Evolutionary conservation across 2,113 vertebrate genomes (phyloP).

Genomic region (Aptenodytes forsteri): DNA sequence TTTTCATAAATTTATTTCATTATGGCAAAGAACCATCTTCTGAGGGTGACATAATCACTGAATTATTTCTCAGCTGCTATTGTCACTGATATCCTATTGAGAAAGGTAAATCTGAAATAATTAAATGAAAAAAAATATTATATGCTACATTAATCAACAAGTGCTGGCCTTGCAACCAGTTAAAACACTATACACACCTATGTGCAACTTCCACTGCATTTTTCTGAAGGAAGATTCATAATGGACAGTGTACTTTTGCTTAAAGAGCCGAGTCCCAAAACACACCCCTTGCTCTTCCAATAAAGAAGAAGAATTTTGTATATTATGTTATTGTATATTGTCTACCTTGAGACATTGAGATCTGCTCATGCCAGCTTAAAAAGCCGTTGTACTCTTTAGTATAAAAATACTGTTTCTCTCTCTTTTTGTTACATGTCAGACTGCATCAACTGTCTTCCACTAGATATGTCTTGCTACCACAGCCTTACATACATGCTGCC

Average conservation of each 20-base stretch:
- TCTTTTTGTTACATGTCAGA: neutral
- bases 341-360: neutral
- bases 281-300: accelerated
- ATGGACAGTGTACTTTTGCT: neutral
- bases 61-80: neutral
- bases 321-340: neutral
- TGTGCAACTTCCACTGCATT: neutral
- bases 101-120: neutral
- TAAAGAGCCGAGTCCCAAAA: neutral
- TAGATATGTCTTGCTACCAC: neutral
- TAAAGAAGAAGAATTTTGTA: neutral
- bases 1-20: neutral
- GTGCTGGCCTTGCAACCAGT: neutral
- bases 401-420: neutral
- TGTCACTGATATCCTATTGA: neutral
- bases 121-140: neutral
- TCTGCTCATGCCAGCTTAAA: neutral
- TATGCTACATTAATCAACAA: neutral
- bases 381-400: neutral
- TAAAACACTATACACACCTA: neutral
- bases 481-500: neutral
- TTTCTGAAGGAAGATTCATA: neutral
- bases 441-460: neutral
- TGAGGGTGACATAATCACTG: neutral
- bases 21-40: neutral